Percentiles rank a stretch among this genome's conserved stretches.
Conservation (phyloP, 2,888 invertebrate species). For the Xestoiulus laeticollis region DNA sequence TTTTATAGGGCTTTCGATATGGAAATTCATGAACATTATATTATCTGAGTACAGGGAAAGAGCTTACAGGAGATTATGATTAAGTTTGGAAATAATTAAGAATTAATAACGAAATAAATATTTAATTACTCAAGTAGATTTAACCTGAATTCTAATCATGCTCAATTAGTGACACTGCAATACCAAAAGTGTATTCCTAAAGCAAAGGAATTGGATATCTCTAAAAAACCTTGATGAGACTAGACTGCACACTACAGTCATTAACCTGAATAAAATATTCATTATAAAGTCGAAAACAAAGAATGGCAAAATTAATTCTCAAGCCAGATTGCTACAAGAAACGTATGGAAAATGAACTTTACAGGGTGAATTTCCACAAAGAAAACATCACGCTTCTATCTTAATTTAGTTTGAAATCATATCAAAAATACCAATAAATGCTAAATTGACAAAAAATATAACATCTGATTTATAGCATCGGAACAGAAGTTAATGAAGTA, state of each 20-base stretch:
- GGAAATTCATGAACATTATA: no score
- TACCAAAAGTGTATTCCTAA: background rate
- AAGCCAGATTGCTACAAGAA: background rate
- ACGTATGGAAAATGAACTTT: background rate
- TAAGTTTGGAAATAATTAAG: background rate
- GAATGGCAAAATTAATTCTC: background rate
- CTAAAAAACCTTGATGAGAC: background rate
- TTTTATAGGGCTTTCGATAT: no score
- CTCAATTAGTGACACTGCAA: background rate
- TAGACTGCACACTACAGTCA: background rate
- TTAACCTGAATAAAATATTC: background rate
- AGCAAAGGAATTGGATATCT: background rate
- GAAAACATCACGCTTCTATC: no score
- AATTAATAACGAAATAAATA: background rate
- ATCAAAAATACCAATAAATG: no score
- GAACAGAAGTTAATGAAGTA: no score
- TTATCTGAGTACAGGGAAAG: no score
- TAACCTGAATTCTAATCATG: background rate
- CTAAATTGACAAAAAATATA: no score
- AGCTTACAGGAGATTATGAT: no score
- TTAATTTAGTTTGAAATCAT: no score
- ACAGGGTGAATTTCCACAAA: no score
- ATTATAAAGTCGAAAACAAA: conserved; percentile 28
- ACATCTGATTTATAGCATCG: no score
- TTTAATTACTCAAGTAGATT: background rate